A percentile compares a stretch with the other conserved stretches of the same genome.
Evolutionary conservation across 2,113 vertebrate genomes (phyloP).

Genomic region (Oenanthe melanoleuca): DNA sequence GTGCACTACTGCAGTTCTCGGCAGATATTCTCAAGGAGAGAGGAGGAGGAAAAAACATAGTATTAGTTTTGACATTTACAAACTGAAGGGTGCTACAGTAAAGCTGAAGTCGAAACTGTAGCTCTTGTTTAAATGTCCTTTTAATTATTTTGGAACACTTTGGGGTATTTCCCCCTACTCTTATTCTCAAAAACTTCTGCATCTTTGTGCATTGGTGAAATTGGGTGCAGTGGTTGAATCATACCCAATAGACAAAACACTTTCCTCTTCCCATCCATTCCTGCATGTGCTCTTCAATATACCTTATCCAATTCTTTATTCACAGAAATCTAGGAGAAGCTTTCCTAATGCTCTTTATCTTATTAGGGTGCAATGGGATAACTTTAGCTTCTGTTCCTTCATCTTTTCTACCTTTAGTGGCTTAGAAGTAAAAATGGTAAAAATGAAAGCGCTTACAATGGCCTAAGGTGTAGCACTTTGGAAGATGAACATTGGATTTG

Average conservation of each 20-base stretch:
- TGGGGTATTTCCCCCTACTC: not conserved
- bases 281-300: not conserved
- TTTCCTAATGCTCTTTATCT: not conserved
- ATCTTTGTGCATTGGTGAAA: fast-evolving
- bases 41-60: not conserved
- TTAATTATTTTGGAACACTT: not conserved
- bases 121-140: not conserved
- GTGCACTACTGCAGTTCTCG: not conserved
- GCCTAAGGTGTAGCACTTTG: not conserved
- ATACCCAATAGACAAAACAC: not conserved
- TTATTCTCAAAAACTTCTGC: not conserved
- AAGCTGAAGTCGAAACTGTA: not conserved
- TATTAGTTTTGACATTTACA: not conserved
- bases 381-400: not conserved
- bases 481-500: not conserved
- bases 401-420: not conserved
- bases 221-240: not conserved
- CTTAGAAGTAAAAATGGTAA: not conserved
- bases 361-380: not conserved
- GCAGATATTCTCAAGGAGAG: not conserved
- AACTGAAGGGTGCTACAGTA: not conserved
- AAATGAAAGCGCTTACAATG: not conserved
- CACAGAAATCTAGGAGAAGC: not conserved
- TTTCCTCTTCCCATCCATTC: not conserved
- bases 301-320: not conserved